Evolutionary conservation across 2,113 vertebrate species (phyloP).

Genomic region (Saguinus midas): DNA sequence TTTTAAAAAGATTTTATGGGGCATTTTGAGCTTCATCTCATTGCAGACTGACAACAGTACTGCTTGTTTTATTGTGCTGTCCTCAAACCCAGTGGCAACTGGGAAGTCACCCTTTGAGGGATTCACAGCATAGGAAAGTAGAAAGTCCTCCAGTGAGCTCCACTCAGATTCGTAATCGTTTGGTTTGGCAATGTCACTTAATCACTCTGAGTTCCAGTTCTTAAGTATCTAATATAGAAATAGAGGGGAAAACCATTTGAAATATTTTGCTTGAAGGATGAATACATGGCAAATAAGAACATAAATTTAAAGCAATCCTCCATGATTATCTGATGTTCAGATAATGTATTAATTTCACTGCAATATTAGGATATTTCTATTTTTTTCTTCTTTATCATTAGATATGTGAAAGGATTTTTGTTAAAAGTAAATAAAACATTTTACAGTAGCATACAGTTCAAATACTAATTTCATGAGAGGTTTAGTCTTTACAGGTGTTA

Average conservation of each 20-base stretch:
- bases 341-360: not conserved
- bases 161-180: not conserved
- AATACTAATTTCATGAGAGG: not conserved
- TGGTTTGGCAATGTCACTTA: not conserved
- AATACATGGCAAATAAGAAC: not conserved
- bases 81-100: not conserved
- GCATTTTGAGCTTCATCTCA: not conserved
- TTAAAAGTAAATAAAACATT: not conserved
- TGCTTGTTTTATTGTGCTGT: not conserved
- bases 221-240: not conserved
- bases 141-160: not conserved
- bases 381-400: not conserved
- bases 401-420: not conserved
- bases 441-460: not conserved
- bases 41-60: not conserved
- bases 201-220: not conserved
- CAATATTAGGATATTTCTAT: not conserved
- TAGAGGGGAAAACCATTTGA: not conserved
- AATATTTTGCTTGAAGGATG: not conserved
- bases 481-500: not conserved
- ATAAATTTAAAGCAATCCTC: not conserved
- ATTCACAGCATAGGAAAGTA: not conserved
- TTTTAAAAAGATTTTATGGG: conserved; percentile 22
- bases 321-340: not conserved
- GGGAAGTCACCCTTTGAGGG: not conserved